These are phyloP conservation scores for Sericinus montela DNA, from an alignment of 2,888 invertebrate species.

Conservation along the genomic window DNA sequence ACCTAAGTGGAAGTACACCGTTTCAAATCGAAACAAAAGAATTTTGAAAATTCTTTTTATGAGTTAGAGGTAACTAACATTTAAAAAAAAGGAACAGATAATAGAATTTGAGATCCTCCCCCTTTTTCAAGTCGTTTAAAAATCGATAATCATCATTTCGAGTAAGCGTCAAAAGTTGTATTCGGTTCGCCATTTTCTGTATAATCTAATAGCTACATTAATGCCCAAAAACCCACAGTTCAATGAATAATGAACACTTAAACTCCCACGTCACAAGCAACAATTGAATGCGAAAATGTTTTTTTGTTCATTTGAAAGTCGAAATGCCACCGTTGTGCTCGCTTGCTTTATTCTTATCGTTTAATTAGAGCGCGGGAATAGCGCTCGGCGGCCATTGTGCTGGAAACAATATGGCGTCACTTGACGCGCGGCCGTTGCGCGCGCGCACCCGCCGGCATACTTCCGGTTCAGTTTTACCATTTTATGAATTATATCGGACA, in stretches of 20 bases:
- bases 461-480: slow-evolving; percentile 32
- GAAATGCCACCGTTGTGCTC: slow-evolving; percentile 29
- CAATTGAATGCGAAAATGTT: slow-evolving; percentile 21
- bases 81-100: too few relatives aligned
- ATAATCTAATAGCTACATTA: neutral
- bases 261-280: slow-evolving; percentile 6
- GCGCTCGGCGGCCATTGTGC: slow-evolving; percentile 30
- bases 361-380: slow-evolving; percentile 24
- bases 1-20: too few relatives aligned
- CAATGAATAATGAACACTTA: slow-evolving; percentile 1
- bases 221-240: neutral
- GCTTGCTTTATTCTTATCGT: slow-evolving; percentile 22
- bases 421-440: slow-evolving; percentile 34
- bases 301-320: slow-evolving; percentile 34
- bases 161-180: too few relatives aligned
- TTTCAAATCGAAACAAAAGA: too few relatives aligned
- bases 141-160: too few relatives aligned
- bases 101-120: too few relatives aligned
- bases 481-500: neutral
- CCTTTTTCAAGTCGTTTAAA: too few relatives aligned
- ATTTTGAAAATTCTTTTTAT: too few relatives aligned
- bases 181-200: too few relatives aligned
- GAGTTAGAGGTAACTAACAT: too few relatives aligned
- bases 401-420: slow-evolving; percentile 38
- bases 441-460: slow-evolving; percentile 38